A percentile compares a stretch with the other conserved stretches of the same genome.
These are phyloP conservation scores for Caerostris darwini DNA, from an alignment of 1,140 invertebrate genomes.

Conservation along the genomic window DNA sequence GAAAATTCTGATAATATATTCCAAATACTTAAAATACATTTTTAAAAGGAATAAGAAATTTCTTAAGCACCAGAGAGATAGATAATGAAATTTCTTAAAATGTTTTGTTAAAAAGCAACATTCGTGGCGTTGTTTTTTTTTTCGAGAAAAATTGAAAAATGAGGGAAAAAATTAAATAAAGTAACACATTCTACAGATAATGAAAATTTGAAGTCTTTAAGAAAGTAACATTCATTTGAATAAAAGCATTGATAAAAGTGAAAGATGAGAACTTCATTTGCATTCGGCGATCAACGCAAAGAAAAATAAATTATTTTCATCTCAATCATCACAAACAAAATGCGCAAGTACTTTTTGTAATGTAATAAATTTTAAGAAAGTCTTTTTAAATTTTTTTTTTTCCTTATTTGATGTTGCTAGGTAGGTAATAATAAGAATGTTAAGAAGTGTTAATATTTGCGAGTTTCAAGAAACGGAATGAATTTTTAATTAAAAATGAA, in stretches of 20 bases:
- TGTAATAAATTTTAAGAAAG: neutral
- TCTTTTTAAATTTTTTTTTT: neutral
- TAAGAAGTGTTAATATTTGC: neutral
- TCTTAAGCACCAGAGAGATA: too few relatives aligned
- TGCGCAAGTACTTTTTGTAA: neutral
- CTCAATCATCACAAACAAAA: neutral
- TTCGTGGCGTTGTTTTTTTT: neutral
- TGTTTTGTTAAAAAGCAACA: neutral
- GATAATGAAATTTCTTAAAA: too few relatives aligned
- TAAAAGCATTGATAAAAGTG: neutral
- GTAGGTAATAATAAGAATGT: neutral
- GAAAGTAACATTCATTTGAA: neutral
- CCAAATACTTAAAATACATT: neutral
- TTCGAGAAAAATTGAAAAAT: neutral
- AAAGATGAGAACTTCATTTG: slow-evolving; percentile 34
- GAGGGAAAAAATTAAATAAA: neutral
- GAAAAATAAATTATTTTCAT: neutral
- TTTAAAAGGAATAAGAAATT: too few relatives aligned
- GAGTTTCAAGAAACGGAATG: neutral
- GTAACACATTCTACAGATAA: neutral
- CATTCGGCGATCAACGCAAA: neutral
- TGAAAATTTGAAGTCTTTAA: neutral
- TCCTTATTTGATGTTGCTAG: neutral
- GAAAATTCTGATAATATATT: neutral
- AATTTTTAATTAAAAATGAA: neutral